A percentile compares a stretch with the other conserved stretches of the same genome.
Conservation (phyloP, 2,888 invertebrate species). For the Dasypogon diadema region DNA sequence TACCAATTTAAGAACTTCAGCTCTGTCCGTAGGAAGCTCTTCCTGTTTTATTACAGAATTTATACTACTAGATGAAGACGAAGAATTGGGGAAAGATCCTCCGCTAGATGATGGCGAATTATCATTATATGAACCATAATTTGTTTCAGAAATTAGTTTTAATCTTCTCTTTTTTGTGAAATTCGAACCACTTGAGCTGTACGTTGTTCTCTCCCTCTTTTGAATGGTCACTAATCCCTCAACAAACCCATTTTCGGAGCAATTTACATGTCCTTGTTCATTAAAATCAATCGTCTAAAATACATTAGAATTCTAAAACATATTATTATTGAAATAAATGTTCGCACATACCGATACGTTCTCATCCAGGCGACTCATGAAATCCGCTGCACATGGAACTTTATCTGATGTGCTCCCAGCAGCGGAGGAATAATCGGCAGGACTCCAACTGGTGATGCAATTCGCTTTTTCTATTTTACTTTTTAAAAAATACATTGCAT, state of each 20-base stretch:
- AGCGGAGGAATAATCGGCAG: constrained; percentile 63
- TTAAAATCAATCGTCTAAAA: constrained; percentile 44
- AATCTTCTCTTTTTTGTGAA: constrained; percentile 71
- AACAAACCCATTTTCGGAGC: neutral
- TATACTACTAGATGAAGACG: constrained; percentile 48
- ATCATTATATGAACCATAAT: no score
- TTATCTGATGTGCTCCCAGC: constrained; percentile 60
- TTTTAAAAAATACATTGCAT: no score
- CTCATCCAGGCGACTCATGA: constrained; percentile 72
- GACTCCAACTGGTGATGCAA: constrained; percentile 63
- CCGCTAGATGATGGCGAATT: neutral
- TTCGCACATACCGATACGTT: constrained; percentile 60
- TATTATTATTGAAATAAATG: neutral
- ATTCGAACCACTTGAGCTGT: neutral
- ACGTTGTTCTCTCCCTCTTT: constrained; percentile 70
- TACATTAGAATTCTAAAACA: neutral
- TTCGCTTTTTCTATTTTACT: constrained; percentile 65
- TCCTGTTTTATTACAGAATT: constrained; percentile 51
- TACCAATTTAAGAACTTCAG: constrained; percentile 72
- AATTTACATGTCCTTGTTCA: neutral
- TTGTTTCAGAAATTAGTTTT: constrained; percentile 69
- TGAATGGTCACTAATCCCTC: constrained; percentile 70
- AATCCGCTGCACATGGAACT: constrained; percentile 71
- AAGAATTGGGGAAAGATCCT: neutral
- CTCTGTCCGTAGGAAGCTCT: constrained; percentile 69